phyloP scores from a whole-genome alignment of 1,140 invertebrate species.

The Cataglyphis hispanica region DNA sequence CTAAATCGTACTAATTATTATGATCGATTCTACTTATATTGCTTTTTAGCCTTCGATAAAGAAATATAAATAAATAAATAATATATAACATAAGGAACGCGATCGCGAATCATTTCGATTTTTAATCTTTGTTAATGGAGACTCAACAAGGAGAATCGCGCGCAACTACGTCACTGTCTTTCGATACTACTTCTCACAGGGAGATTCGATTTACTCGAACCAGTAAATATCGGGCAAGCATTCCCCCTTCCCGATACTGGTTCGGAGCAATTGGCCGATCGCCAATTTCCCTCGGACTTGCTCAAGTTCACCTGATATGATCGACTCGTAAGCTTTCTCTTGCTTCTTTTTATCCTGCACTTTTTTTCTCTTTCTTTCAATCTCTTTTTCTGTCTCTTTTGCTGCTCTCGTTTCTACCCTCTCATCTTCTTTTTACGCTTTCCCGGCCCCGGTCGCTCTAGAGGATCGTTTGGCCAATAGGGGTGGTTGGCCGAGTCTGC shows the following conservation, averaged over 20 bases:
- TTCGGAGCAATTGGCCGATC: constrained; percentile 59
- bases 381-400: neutral
- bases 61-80: neutral
- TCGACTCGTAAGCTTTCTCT: constrained; percentile 70
- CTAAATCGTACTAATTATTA: neutral
- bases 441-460: constrained; percentile 58
- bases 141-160: neutral
- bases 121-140: constrained; percentile 7
- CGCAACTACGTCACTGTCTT: constrained; percentile 16
- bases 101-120: neutral
- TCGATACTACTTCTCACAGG: constrained; percentile 21
- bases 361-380: neutral
- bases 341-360: neutral
- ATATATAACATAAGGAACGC: neutral
- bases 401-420: constrained; percentile 39
- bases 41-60: neutral
- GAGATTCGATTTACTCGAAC: constrained; percentile 61
- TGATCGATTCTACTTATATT: neutral
- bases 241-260: neutral
- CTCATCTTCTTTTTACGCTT: constrained; percentile 62
- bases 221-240: constrained; percentile 75
- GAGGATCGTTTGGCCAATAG: constrained; percentile 72
- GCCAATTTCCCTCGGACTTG: constrained; percentile 68
- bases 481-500: constrained; percentile 71
- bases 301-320: constrained; percentile 76